Conservation (phyloP, 2,797 vertebrate species). For the Anniella stebbinsi region DNA sequence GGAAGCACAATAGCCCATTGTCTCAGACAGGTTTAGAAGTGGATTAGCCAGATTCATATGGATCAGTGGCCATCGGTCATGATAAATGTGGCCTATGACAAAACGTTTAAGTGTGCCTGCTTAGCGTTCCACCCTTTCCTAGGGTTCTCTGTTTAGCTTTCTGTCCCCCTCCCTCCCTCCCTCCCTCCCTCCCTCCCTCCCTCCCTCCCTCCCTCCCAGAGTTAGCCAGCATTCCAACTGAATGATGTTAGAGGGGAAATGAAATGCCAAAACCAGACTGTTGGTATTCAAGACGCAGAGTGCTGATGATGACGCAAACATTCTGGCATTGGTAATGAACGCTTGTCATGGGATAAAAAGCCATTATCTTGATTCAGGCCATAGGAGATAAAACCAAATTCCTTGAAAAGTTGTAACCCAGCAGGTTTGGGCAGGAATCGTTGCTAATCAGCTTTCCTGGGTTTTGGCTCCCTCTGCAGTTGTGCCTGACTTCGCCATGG, state of each 20-base stretch:
- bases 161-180: too few species aligned
- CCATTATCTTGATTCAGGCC: neutral
- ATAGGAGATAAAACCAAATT: neutral
- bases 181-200: too few species aligned
- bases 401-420: neutral
- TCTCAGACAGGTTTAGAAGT: neutral
- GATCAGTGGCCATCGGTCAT: too few species aligned
- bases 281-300: neutral
- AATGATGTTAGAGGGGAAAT: neutral
- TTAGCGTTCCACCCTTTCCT: too few species aligned
- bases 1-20: neutral
- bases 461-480: slow-evolving; percentile 42
- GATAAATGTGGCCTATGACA: too few species aligned
- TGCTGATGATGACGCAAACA: too few species aligned
- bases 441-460: neutral
- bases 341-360: neutral
- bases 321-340: neutral
- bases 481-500: slow-evolving; percentile 54
- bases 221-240: neutral
- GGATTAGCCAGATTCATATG: neutral
- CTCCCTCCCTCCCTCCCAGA: too few species aligned
- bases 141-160: too few species aligned
- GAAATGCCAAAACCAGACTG: neutral
- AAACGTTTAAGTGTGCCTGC: too few species aligned
- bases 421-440: too few species aligned